These are phyloP conservation scores for Masnerella sp. DNA, from an alignment of 2,888 invertebrate species.

Conservation along the genomic window DNA sequence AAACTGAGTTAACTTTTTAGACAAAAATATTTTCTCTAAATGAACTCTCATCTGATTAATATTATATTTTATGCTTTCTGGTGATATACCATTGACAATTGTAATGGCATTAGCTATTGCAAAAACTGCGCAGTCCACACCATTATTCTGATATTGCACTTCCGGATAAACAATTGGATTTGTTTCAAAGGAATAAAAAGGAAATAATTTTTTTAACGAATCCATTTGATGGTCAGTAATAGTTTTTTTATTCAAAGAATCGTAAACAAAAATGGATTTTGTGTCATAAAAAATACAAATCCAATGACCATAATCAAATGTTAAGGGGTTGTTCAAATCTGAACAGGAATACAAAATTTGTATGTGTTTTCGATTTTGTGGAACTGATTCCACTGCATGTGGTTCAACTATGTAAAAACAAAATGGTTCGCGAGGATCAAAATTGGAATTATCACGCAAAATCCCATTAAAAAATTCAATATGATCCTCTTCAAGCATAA, in stretches of 20 bases:
- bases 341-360: constrained; percentile 38
- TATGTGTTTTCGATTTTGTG: constrained; percentile 19
- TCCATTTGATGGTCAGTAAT: constrained; percentile 6
- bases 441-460: too few relatives aligned
- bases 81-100: constrained; percentile 20
- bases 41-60: constrained; percentile 50
- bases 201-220: constrained; percentile 19
- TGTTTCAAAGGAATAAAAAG: constrained; percentile 3
- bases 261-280: constrained; percentile 25
- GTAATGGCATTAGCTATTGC: constrained; percentile 22
- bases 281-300: constrained; percentile 32
- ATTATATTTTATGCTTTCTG: constrained; percentile 4
- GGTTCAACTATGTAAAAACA: too few relatives aligned
- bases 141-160: constrained; percentile 11
- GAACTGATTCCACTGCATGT: constrained; percentile 5
- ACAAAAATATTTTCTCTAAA: neutral
- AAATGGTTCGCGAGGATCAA: too few relatives aligned
- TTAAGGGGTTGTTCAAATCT: neutral
- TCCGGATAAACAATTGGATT: constrained; percentile 8
- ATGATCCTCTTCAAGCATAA: too few relatives aligned
- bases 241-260: constrained; percentile 11
- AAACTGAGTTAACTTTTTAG: neutral
- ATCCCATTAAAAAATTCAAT: too few relatives aligned
- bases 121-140: constrained; percentile 23
- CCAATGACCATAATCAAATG: constrained; percentile 21